Conservation (phyloP, 2,113 vertebrate species). For the Dipodomys ordii region DNA sequence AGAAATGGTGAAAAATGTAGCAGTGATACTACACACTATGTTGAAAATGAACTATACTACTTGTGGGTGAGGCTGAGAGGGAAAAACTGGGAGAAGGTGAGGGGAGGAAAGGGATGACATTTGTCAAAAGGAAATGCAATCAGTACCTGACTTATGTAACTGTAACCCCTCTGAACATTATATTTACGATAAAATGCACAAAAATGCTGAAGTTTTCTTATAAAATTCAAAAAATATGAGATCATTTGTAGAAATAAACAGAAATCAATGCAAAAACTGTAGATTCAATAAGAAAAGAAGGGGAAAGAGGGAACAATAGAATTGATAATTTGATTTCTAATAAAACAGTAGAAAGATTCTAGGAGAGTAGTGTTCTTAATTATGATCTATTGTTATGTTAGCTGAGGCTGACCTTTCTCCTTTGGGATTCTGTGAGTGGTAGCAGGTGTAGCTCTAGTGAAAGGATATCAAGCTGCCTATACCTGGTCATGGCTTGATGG, state of each 20-base stretch:
- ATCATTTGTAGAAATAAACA: not conserved
- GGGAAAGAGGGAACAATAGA: not conserved
- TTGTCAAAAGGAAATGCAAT: too few relatives aligned
- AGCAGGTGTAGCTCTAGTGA: not conserved
- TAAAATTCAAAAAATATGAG: not conserved
- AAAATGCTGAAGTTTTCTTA: not conserved
- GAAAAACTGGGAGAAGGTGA: too few relatives aligned
- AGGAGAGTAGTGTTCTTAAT: not conserved
- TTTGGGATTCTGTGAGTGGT: not conserved
- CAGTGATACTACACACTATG: too few relatives aligned
- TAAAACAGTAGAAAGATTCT: not conserved
- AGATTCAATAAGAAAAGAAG: not conserved
- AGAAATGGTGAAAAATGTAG: too few relatives aligned
- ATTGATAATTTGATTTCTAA: not conserved
- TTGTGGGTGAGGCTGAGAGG: too few relatives aligned
- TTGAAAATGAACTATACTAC: too few relatives aligned
- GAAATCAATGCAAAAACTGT: not conserved
- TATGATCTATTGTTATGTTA: not conserved
- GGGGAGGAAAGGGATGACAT: too few relatives aligned
- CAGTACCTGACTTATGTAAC: too few relatives aligned
- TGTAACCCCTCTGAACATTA: too few relatives aligned
- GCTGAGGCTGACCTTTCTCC: not conserved
- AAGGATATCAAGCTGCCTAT: not conserved
- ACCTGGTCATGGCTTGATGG: not conserved
- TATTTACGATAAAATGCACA: too few relatives aligned